A percentile compares a stretch with the other conserved stretches of the same genome.
These are phyloP conservation scores for Caenorhabditis angaria DNA, from an alignment of 2,888 invertebrate species.

Conservation along the genomic window DNA sequence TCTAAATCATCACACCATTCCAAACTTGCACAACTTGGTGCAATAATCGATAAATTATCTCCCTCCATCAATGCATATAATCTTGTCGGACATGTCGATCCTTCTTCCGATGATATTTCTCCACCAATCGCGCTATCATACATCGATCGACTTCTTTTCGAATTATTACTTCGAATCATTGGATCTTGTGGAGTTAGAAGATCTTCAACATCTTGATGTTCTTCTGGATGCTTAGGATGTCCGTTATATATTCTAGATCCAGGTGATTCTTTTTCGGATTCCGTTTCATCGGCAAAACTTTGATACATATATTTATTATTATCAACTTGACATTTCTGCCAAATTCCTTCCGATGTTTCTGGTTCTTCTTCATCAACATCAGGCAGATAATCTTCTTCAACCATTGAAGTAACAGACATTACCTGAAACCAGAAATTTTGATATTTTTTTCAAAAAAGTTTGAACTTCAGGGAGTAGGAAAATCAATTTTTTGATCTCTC, in stretches of 20 bases:
- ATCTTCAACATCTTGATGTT: constrained; percentile 5
- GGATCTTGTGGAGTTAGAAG: background rate
- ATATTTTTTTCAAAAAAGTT: too few relatives aligned
- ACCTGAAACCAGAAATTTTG: constrained; percentile 26
- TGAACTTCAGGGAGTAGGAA: too few relatives aligned
- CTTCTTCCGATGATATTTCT: constrained; percentile 58
- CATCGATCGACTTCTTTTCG: constrained; percentile 53
- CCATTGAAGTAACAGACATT: constrained; percentile 42
- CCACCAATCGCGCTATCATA: constrained; percentile 63
- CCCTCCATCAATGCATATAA: constrained; percentile 29
- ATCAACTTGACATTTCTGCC: constrained; percentile 51
- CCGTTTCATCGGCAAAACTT: constrained; percentile 47
- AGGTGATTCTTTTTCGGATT: constrained; percentile 25
- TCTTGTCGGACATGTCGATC: constrained; percentile 29
- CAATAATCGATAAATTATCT: constrained; percentile 42
- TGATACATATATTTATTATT: constrained; percentile 62
- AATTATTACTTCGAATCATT: constrained; percentile 35
- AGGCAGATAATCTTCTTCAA: constrained; percentile 30
- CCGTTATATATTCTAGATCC: background rate
- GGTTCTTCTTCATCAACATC: constrained; percentile 28
- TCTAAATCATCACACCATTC: constrained; percentile 61
- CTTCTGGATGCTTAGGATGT: background rate
- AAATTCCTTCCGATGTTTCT: constrained; percentile 10
- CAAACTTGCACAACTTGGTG: constrained; percentile 52
- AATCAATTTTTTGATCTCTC: too few relatives aligned